A percentile compares a stretch with the other conserved stretches of the same genome.
phyloP scores from a whole-genome alignment of 64 coral and sea anemone species.

The Actinia tenebrosa region DNA sequence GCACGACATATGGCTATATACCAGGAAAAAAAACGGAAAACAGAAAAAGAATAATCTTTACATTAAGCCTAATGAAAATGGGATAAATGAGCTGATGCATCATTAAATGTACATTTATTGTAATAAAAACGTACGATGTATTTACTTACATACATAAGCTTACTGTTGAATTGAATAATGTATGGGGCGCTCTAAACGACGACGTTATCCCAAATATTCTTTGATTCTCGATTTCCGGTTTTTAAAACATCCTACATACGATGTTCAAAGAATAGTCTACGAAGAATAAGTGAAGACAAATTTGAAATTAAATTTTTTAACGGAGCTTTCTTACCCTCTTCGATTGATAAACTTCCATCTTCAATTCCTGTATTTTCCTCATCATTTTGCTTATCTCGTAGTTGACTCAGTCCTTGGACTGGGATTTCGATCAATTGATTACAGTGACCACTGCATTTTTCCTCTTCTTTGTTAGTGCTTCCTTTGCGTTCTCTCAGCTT shows the following conservation, averaged over 20 bases:
- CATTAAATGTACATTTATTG: background rate
- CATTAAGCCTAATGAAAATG: too few relatives aligned
- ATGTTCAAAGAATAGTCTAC: background rate
- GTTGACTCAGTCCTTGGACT: conserved; percentile 45
- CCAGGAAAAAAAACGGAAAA: too few relatives aligned
- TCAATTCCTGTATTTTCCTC: conserved; percentile 11
- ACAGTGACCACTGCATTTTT: conserved; percentile 43
- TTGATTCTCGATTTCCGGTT: background rate
- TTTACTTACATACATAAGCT: too few relatives aligned
- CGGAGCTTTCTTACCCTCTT: conserved; percentile 16
- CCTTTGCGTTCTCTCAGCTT: conserved; percentile 50
- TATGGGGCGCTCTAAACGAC: background rate
- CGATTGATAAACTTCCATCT: conserved; percentile 11
- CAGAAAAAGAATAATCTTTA: too few relatives aligned
- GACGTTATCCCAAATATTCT: conserved; percentile 7
- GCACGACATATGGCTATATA: too few relatives aligned
- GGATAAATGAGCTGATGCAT: too few relatives aligned
- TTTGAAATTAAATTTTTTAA: background rate
- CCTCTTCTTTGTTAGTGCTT: conserved; percentile 42
- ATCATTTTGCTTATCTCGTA: background rate
- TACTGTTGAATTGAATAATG: background rate
- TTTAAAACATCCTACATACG: background rate
- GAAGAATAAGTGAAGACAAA: background rate
- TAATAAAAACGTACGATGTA: background rate
- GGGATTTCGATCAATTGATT: conserved; percentile 58